phyloP scores from a whole-genome alignment of 1,140 invertebrate species.

The Archivesica marissinica region DNA sequence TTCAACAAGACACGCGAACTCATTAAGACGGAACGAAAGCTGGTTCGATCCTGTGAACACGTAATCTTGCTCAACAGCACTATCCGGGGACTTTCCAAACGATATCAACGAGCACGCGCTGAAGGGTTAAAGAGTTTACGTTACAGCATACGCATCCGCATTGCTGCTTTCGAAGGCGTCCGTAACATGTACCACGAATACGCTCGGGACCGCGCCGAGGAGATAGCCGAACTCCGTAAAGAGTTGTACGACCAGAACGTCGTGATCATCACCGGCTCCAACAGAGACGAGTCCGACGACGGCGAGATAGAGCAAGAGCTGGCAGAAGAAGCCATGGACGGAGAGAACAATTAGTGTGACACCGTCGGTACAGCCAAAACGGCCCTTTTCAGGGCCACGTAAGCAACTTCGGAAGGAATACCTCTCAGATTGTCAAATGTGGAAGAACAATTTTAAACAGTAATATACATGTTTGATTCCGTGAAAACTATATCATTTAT shows the following conservation, averaged over 20 bases:
- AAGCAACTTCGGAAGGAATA: background rate
- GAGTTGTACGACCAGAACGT: conserved; percentile 57
- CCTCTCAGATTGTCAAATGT: conserved; percentile 2
- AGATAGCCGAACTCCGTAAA: conserved; percentile 55
- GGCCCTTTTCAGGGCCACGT: conserved; percentile 40
- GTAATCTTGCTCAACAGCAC: conserved; percentile 70
- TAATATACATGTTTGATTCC: background rate
- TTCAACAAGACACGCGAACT: background rate
- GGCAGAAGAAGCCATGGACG: background rate
- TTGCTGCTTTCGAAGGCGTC: conserved; percentile 60
- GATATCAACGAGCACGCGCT: conserved; percentile 63
- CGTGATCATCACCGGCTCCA: conserved; percentile 11
- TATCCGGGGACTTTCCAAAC: conserved; percentile 68
- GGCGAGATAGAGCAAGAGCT: background rate
- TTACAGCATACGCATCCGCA: conserved; percentile 62
- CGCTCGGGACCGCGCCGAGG: conserved; percentile 60
- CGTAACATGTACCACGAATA: conserved; percentile 69
- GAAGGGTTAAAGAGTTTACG: conserved; percentile 57
- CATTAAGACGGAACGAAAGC: conserved; percentile 18
- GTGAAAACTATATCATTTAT: background rate
- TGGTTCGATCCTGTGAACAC: conserved; percentile 67
- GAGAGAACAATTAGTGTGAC: background rate
- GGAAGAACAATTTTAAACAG: no score
- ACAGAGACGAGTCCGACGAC: background rate
- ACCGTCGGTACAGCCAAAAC: background rate